These are phyloP conservation scores for Chaitophorus viminalis DNA, from an alignment of 2,888 invertebrate genomes.

Conservation along the genomic window DNA sequence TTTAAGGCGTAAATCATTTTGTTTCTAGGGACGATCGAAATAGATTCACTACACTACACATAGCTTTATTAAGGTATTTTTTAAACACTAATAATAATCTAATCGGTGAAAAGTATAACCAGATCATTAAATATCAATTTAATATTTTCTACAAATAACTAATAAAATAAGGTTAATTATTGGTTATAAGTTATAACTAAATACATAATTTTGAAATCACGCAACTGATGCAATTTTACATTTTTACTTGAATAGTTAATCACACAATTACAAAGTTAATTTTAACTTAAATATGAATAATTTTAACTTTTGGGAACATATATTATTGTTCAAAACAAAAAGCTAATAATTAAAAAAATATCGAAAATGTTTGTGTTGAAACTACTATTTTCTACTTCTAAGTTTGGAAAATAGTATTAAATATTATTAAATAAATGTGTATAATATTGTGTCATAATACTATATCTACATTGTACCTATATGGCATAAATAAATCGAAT, in stretches of 20 bases:
- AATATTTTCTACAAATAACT: not conserved
- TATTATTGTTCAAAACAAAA: not conserved
- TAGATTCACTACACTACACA: not conserved
- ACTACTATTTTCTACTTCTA: not conserved
- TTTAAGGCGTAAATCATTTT: not conserved
- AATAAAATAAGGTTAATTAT: not conserved
- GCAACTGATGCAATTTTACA: not conserved
- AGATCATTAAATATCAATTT: not conserved
- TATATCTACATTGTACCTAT: not conserved
- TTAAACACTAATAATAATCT: not conserved
- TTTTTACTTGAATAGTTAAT: not conserved
- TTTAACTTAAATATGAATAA: not conserved
- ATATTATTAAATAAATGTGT: not conserved
- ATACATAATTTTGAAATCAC: slow-evolving; percentile 8
- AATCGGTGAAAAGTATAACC: not conserved
- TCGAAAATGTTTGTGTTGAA: not conserved
- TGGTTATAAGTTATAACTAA: not conserved
- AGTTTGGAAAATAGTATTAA: not conserved
- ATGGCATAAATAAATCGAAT: not conserved
- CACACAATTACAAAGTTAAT: not conserved
- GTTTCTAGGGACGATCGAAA: not conserved
- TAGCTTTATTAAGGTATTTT: not conserved
- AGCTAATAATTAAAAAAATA: not conserved
- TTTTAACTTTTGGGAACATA: not conserved
- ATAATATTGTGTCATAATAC: not conserved